Conservation (phyloP, 2,888 invertebrate genomes). For the Ennomos fuscantarius region DNA sequence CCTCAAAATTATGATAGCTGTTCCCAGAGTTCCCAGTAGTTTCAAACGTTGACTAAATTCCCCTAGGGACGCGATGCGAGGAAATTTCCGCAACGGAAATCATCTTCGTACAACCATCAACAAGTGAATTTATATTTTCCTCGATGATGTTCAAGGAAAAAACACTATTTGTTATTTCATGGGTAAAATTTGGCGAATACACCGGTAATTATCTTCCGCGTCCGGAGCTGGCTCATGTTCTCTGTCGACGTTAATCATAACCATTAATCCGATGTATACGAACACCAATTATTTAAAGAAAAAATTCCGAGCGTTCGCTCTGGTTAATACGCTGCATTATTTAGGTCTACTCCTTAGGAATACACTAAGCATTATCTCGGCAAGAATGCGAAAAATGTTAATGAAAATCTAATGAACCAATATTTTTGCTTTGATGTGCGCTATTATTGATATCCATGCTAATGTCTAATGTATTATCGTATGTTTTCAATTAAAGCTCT, state of each 20-base stretch:
- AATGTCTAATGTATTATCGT: too few species aligned
- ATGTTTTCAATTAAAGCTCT: too few species aligned
- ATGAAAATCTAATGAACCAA: too few species aligned
- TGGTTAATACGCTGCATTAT: neutral
- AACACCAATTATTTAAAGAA: conserved; percentile 1
- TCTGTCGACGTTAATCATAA: conserved; percentile 28
- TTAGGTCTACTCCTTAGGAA: neutral
- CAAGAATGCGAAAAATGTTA: too few species aligned
- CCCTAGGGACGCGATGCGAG: too few species aligned
- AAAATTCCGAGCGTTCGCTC: neutral
- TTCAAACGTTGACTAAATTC: too few species aligned
- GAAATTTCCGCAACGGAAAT: too few species aligned
- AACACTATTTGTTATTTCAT: conserved; percentile 16
- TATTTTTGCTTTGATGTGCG: too few species aligned
- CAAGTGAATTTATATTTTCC: conserved; percentile 5
- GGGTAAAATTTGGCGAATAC: conserved; percentile 14
- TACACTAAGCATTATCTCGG: neutral
- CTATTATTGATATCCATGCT: too few species aligned
- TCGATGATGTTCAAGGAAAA: conserved; percentile 7
- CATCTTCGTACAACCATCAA: neutral
- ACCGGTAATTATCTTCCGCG: conserved; percentile 33
- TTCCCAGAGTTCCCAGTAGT: too few species aligned
- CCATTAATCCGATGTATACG: conserved; percentile 25
- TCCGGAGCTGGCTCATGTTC: conserved; percentile 29
- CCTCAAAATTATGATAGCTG: too few species aligned